Conservation (phyloP, 1,140 invertebrate species). For the Atopsyche davidsoni region DNA sequence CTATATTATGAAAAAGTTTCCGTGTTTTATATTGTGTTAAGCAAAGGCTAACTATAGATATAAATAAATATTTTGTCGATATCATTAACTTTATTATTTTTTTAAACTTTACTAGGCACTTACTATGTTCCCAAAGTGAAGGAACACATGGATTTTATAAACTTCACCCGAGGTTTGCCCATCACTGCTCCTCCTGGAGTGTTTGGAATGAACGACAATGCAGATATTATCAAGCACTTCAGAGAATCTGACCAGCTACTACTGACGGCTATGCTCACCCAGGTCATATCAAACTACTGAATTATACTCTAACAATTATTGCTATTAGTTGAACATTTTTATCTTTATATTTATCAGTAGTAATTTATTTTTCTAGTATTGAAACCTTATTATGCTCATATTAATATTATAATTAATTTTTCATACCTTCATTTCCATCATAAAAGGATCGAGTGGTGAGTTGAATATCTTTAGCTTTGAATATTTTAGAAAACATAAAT, state of each 20-base stretch:
- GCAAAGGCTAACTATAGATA: too few species aligned
- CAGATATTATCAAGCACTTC: constrained; percentile 91
- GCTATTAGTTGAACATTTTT: constrained; percentile 16
- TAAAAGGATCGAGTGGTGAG: constrained; percentile 46
- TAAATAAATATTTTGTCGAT: too few species aligned
- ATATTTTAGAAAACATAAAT: background rate
- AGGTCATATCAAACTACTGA: constrained; percentile 57
- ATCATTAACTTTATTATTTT: background rate
- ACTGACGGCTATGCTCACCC: constrained; percentile 72
- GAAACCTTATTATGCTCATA: background rate
- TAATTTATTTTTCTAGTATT: constrained; percentile 12
- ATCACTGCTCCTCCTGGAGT: constrained; percentile 75
- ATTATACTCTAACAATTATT: background rate
- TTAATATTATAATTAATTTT: background rate
- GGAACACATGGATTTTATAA: constrained; percentile 71
- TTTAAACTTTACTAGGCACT: constrained; percentile 41
- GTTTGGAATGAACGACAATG: constrained; percentile 91
- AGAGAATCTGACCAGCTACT: constrained; percentile 79
- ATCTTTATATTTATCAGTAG: constrained; percentile 11
- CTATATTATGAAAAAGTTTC: too few species aligned
- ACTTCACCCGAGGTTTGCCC: constrained; percentile 72
- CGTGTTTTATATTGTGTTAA: too few species aligned
- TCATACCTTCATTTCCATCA: constrained; percentile 17
- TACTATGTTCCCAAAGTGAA: constrained; percentile 72
- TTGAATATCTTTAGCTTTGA: constrained; percentile 14